These are phyloP conservation scores for Rhopalosiphum nymphaeae DNA, from an alignment of 2,888 invertebrate species.

Conservation along the genomic window DNA sequence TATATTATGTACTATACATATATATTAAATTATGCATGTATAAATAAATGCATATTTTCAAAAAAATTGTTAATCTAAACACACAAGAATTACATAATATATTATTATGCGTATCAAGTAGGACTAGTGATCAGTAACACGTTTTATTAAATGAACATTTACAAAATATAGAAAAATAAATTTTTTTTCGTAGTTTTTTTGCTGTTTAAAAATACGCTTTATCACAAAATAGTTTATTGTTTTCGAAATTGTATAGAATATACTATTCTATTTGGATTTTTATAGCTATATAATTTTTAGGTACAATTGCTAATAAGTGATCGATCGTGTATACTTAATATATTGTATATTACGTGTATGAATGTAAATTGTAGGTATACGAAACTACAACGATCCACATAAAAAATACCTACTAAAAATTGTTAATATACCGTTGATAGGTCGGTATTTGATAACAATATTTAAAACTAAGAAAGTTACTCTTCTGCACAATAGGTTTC, in stretches of 20 bases:
- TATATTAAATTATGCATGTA: background rate
- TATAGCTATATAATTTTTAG: background rate
- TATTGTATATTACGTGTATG: too few species aligned
- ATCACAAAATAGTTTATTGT: background rate
- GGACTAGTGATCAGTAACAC: background rate
- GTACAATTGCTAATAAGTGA: background rate
- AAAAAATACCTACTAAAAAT: background rate
- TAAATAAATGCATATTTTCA: background rate
- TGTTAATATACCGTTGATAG: background rate
- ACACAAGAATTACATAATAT: background rate
- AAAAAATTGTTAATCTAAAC: background rate
- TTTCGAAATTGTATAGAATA: background rate
- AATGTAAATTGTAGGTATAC: too few species aligned
- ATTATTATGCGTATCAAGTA: background rate
- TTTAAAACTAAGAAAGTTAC: background rate
- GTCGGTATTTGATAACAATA: too few species aligned
- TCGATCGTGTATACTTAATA: too few species aligned
- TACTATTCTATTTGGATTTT: background rate
- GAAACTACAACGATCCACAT: background rate
- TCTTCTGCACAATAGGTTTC: background rate
- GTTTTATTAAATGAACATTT: background rate
- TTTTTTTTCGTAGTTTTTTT: background rate
- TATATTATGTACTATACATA: background rate
- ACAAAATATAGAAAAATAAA: background rate
- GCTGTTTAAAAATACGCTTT: background rate